Base-by-base conservation (phyloP, 2,888 invertebrate species). In the Noctua janthe region DNA sequence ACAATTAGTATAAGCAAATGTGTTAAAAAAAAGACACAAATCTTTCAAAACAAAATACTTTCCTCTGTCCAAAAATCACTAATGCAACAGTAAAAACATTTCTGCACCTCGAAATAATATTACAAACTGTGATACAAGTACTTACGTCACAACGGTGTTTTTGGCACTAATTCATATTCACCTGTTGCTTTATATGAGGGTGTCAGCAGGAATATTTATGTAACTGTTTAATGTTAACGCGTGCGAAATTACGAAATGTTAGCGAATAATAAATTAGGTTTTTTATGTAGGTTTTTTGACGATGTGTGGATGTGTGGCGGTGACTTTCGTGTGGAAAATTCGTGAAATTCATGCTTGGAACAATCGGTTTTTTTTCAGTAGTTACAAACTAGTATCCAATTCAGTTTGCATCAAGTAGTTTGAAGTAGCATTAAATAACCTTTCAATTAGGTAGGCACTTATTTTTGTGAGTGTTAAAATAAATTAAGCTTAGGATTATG, bases 101-200 rank as follows among this genome's bases (percentile, higher is more conserved):
- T 66, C 64, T 76, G 39, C 73, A 66, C 70, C 73, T 75, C 39
- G 35, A 71, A 75, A 86, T 7, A 49, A 49, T 62, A 83, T 78
- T 64, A 74, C 71, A 56, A 83, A 29, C 39, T 56, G 80, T 80
- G 78, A 88, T 82, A 78, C 39, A 71, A 78, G 74, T 71, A 74
- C 56, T 20, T 62, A 76, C 72, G 78, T 89, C 81, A 83, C 66
- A 67, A 71, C 73, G 75, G 64, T 76, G 80, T 74, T 86, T 76
- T 77, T 86, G 85, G 80, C 83, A 82, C 77, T 81, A 78, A 80
- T 89, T 80, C 80, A 70, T 64, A 49, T 77, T 77, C 88, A 88
- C 89, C 88, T 88, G 88, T 88, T 89, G 89, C 81, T 70, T 43
- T 64, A 43, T n/a, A 77, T 62, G 62, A 71, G 74, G 10, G 39